Evolutionary conservation across 2,113 vertebrate species (phyloP), one percentile per base, ranked within the genome.

Genomic region (Struthidea cinerea): DNA sequence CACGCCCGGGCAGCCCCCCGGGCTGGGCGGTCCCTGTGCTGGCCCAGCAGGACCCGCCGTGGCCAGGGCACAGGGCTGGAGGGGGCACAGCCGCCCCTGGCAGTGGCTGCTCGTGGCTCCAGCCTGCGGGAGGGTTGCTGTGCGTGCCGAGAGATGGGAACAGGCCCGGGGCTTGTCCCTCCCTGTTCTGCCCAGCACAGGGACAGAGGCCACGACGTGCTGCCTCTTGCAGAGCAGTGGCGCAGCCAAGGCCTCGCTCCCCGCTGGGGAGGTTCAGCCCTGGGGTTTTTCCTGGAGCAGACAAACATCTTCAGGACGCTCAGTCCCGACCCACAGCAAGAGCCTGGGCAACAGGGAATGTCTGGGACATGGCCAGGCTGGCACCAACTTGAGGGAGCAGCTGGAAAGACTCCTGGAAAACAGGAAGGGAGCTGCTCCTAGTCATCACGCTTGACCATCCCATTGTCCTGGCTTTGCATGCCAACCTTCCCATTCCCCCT

Each of bases 1-100:
- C 68, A 1, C 30, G 68, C 44, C 91, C 12, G 1, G 41, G 82
- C 85, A 77, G 85, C 33, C 13, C 0, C 3, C 1, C 1, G 78
- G 42, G n/a, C 64, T 53, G 11, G 0, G 27, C 0, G 0, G 21
- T 30, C 44, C 83, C 35, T 1, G 21, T 3, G 11, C 70, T 3
- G 1, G 0, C 30, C 59, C 61, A 16, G 42, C 14, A 7, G 52
- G 35, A 61, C 23, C 7, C 8, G 5, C 4, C 0, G 1, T 15
- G 69, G 55, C 0, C 1, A 21, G 63, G 78, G 44, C 37, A 56
- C 28, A 4, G 20, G 20, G 55, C 27, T n/a, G 94, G 60, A 35
- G 23, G 23, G 22, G 49, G 47, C 56, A 56, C 52, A 75, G 60
- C 50, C n/a, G n/a, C n/a, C n/a, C 27, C 55, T 24, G 46, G 55